These are phyloP conservation scores for Mellivora capensis DNA, from an alignment of 2,113 vertebrate genomes.

Conservation along the genomic window DNA sequence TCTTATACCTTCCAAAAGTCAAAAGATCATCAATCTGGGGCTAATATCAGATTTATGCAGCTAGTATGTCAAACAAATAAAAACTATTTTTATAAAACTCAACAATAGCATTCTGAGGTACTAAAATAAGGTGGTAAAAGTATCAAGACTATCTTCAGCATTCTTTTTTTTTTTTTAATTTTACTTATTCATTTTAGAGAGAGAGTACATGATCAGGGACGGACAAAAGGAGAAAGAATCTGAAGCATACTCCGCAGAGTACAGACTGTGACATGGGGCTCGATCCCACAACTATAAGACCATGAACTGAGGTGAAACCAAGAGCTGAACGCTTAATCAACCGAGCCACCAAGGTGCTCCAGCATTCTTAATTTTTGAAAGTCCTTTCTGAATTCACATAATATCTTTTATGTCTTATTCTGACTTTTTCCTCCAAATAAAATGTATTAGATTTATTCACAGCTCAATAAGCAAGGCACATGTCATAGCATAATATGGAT, in stretches of 20 bases:
- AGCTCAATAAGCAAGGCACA: not conserved
- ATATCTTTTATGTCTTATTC: not conserved
- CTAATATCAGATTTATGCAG: not conserved
- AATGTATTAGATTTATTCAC: not conserved
- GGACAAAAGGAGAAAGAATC: not conserved
- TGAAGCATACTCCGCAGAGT: not conserved
- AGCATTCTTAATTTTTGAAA: not conserved
- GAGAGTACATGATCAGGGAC: not conserved
- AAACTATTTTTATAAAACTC: not conserved
- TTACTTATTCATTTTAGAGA: not conserved
- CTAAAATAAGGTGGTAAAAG: not conserved
- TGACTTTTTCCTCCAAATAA: not conserved
- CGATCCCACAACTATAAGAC: not conserved
- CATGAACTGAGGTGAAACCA: not conserved
- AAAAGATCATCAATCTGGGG: not conserved
- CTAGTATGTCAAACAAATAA: not conserved
- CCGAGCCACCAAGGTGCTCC: not conserved
- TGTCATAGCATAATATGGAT: not conserved
- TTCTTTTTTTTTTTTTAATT: not conserved
- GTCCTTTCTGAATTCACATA: constrained; percentile 4
- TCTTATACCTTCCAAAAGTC: not conserved
- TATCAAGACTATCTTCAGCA: not conserved
- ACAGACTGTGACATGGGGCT: not conserved
- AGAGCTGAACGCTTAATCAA: not conserved
- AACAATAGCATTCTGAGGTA: not conserved